Evolutionary conservation across 2,113 vertebrate species (phyloP).

Genomic region (Hemicordylus capensis): DNA sequence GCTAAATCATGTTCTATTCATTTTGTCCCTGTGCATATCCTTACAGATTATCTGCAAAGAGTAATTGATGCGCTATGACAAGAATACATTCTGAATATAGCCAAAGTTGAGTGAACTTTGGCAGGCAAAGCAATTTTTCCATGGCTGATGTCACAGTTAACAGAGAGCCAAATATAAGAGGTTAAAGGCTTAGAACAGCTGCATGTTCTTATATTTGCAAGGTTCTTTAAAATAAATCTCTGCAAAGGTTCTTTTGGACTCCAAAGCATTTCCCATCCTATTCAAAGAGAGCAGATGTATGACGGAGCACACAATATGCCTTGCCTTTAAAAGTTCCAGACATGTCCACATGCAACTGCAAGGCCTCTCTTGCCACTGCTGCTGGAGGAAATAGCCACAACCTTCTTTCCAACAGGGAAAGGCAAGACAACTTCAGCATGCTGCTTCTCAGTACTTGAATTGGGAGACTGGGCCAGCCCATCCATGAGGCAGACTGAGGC

Average conservation of each 20-base stretch:
- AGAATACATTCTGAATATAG: slow-evolving; percentile 20
- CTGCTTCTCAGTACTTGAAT: not conserved
- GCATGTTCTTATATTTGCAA: slow-evolving; percentile 51
- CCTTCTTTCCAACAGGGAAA: not conserved
- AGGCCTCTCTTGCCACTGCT: not conserved
- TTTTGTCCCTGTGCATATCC: not conserved
- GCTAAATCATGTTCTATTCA: not conserved
- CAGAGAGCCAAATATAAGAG: slow-evolving; percentile 23
- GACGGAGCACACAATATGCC: not conserved
- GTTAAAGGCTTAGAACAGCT: slow-evolving; percentile 21
- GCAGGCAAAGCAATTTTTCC: slow-evolving; percentile 62
- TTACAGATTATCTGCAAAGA: slow-evolving; percentile 26
- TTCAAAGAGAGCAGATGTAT: slow-evolving; percentile 29
- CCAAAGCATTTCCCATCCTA: slow-evolving; percentile 33
- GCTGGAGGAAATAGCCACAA: not conserved
- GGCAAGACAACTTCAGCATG: not conserved
- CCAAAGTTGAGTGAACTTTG: slow-evolving; percentile 44
- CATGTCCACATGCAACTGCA: not conserved
- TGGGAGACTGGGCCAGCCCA: too few species aligned
- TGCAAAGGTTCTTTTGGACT: slow-evolving; percentile 35
- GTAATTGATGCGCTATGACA: slow-evolving; percentile 7
- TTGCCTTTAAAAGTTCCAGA: not conserved
- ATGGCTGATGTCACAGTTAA: slow-evolving; percentile 48
- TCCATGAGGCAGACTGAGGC: too few species aligned
- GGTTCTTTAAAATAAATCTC: slow-evolving; percentile 39